These are phyloP conservation scores for Stenodema calcarata DNA, from an alignment of 2,888 invertebrate genomes.

Conservation along the genomic window DNA sequence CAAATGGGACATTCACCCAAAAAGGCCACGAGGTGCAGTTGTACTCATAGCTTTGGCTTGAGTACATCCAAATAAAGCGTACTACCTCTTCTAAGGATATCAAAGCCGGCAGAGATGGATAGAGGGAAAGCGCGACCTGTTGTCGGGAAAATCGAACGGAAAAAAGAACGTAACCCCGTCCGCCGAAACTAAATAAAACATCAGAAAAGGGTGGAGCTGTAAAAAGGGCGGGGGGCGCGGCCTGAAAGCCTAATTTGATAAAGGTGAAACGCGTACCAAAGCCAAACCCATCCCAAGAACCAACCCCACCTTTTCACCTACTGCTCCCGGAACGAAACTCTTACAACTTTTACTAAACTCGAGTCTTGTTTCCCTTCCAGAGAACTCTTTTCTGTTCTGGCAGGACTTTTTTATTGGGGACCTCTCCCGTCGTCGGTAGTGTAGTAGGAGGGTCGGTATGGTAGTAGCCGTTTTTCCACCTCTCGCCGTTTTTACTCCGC, in stretches of 20 bases:
- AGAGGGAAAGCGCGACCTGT: too few relatives aligned
- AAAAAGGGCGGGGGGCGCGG: constrained; percentile 25
- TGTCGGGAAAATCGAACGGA: too few relatives aligned
- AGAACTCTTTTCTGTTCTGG: not conserved
- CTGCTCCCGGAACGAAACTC: not conserved
- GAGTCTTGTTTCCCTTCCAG: not conserved
- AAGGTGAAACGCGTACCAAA: constrained; percentile 6
- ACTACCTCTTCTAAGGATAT: too few relatives aligned
- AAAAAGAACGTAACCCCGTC: too few relatives aligned
- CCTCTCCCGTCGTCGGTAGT: not conserved
- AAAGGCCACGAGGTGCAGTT: too few relatives aligned
- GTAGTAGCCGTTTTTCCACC: not conserved
- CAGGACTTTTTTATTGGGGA: not conserved
- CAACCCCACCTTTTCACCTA: not conserved
- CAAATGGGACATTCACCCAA: too few relatives aligned
- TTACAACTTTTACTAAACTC: constrained; percentile 2
- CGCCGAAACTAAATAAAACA: constrained; percentile 1
- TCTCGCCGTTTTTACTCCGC: not conserved
- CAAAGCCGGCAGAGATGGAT: too few relatives aligned
- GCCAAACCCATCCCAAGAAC: not conserved
- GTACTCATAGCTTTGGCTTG: too few relatives aligned
- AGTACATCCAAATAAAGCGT: too few relatives aligned
- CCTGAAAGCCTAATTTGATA: constrained; percentile 28
- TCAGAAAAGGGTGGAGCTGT: constrained; percentile 34
- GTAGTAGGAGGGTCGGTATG: not conserved